Evolutionary conservation across 1,140 invertebrate genomes (phyloP), one percentile per base, ranked within the genome.

Genomic region (Drosophila micromelanica): DNA sequence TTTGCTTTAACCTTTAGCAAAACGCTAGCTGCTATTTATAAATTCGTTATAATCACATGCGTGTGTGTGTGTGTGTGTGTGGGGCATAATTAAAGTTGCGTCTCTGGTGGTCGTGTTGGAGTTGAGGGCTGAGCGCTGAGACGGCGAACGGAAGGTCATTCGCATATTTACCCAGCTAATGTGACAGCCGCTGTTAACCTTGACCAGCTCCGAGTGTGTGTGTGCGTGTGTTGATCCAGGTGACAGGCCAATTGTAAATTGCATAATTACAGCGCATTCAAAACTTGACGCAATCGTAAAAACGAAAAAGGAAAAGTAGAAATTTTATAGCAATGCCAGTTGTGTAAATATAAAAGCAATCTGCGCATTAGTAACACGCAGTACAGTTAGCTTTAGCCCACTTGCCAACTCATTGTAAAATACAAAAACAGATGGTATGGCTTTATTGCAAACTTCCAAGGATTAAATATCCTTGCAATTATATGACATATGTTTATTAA

Each of bases 101-200:
- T 32, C 30, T 32, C 30, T 32, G 5, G 30, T 6, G 30, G 30
- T 7, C 30, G 30, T 8, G 30, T 6, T 32, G 20, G 20, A 49
- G 46, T 30, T 23, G 46, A 30, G 23, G 11, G 20, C n/a, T 7
- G 1, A 32, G 7, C 17, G 17, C 17, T 17, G 17, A 17, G 17
- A 7, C 6, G 51, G 43, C n/a, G 13, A 32, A 49, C 11, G 37
- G 64, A 59, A 57, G 74, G 62, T 57, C 64, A 61, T 57, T 73
- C 56, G 51, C 61, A 80, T 86, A 86, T 85, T 85, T 85, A 77
- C 77, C 64, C 32, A 64, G 73, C 60, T 73, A 73, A 73, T 76
- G 65, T 73, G 62, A 64, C 49, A 62, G 67, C 65, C 49, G 52
- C 55, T 63, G 46, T 78, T 87, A 81, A 81, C 82, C 82, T 86